Conservation (phyloP, 2,888 invertebrate genomes). For the Parnassius apollo region DNA sequence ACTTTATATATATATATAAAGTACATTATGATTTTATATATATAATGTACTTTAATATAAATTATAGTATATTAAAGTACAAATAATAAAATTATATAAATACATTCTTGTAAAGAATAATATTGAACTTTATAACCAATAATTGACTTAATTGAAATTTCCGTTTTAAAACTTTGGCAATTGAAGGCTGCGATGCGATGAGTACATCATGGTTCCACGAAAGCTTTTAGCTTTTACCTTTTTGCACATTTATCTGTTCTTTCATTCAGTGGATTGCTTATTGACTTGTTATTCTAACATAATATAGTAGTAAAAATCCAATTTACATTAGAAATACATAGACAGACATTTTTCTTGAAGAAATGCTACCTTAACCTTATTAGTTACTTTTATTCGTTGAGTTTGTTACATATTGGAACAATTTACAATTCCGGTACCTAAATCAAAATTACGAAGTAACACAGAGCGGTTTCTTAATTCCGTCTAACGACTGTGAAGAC, state of each 20-base stretch:
- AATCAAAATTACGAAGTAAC: conserved; percentile 70
- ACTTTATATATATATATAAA: no score
- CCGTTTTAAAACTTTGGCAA: conserved; percentile 50
- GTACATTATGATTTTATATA: no score
- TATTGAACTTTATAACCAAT: no score
- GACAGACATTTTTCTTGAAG: no score
- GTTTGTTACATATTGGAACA: background rate
- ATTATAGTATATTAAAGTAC: no score
- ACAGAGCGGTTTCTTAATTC: conserved; percentile 66
- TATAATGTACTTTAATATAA: no score
- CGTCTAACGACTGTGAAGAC: conserved; percentile 72
- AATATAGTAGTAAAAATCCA: no score
- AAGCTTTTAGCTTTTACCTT: conserved; percentile 25
- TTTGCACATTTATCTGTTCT: conserved; percentile 18
- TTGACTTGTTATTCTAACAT: background rate
- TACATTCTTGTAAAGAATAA: conserved; percentile 51
- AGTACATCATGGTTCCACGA: conserved; percentile 10
- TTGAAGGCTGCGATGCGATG: conserved; percentile 23
- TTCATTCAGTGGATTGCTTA: conserved; percentile 1
- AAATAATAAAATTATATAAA: no score
- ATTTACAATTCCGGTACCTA: conserved; percentile 39
- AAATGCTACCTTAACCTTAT: no score
- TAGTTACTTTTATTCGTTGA: no score
- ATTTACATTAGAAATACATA: no score
- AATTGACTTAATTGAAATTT: conserved; percentile 68